Evolutionary conservation across 2,113 vertebrate species (phyloP).

Genomic region (Dryoscopus gambensis): DNA sequence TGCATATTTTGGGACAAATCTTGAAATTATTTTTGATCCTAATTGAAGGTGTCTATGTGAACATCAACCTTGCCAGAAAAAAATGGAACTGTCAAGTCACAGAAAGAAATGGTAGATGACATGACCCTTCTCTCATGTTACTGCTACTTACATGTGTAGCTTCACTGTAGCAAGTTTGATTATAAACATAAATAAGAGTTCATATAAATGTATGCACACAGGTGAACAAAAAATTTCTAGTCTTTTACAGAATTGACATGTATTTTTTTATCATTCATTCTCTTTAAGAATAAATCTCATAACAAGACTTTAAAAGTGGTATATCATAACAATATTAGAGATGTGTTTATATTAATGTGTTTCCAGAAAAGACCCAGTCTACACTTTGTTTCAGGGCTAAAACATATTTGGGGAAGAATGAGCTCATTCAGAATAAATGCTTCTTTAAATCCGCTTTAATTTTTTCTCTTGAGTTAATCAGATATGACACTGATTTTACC

Average conservation of each 20-base stretch:
- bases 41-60: conserved; percentile 28
- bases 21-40: background rate
- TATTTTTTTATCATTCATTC: background rate
- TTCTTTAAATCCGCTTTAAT: conserved; percentile 26
- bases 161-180: background rate
- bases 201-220: background rate
- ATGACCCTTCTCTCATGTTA: background rate
- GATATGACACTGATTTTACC: conserved; percentile 66
- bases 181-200: background rate
- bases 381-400: background rate
- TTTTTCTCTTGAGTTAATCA: conserved; percentile 51
- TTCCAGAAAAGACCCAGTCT: background rate
- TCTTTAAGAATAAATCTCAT: background rate
- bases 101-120: background rate
- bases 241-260: background rate
- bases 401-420: background rate
- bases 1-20: background rate
- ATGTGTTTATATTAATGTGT: background rate
- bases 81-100: conserved; percentile 7
- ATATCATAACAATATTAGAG: background rate
- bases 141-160: background rate
- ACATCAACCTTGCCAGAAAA: background rate
- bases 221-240: background rate
- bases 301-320: background rate
- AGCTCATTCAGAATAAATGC: conserved; percentile 31